Evolutionary conservation across 1,140 invertebrate species (phyloP).

Genomic region (Platorchestia sp.): DNA sequence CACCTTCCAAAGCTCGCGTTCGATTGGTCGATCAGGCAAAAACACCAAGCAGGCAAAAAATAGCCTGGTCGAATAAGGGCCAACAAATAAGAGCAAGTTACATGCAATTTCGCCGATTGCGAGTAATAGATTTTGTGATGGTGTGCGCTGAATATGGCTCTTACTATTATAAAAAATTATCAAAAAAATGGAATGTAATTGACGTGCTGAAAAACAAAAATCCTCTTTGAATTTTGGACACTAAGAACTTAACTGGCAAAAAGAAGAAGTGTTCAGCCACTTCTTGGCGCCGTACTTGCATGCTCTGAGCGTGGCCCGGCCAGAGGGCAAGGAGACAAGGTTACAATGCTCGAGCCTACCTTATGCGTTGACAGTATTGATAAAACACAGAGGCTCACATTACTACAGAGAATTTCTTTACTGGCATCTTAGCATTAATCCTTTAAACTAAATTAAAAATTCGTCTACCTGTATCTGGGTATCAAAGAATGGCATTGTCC

Average conservation of each 20-base stretch:
- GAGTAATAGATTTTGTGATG: not conserved
- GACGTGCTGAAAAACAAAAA: not conserved
- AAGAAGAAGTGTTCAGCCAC: not conserved
- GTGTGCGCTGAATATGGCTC: no score
- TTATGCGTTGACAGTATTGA: not conserved
- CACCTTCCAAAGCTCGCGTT: not conserved
- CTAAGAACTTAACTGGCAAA: not conserved
- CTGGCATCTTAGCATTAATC: no score
- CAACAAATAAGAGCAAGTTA: not conserved
- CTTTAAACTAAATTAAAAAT: no score
- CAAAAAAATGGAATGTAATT: no score
- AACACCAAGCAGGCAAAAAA: not conserved
- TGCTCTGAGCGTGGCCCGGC: not conserved
- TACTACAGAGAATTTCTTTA: no score
- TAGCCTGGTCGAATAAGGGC: not conserved
- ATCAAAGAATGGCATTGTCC: no score
- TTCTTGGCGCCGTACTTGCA: not conserved
- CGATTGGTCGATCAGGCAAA: not conserved
- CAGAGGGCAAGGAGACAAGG: not conserved
- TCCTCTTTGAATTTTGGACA: not conserved
- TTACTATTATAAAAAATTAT: no score
- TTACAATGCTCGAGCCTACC: not conserved
- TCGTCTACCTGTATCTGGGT: no score
- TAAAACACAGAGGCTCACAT: no score
- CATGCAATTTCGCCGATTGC: not conserved